A percentile compares a stretch with the other conserved stretches of the same genome.
phyloP scores from a whole-genome alignment of 2,888 invertebrate species.

The Drosophila dives region DNA sequence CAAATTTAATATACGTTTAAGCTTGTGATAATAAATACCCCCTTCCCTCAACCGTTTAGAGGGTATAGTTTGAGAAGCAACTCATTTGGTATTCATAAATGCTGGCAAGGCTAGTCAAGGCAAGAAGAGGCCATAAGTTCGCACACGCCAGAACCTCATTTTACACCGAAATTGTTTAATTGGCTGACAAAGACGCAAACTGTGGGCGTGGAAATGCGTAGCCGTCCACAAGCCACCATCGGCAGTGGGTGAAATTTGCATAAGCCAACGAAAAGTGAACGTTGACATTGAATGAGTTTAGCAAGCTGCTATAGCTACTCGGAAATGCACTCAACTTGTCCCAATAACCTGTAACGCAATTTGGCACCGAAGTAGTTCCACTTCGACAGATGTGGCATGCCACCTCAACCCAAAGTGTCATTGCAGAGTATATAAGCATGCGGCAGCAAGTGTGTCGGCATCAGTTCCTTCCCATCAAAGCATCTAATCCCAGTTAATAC shows the following conservation, averaged over 20 bases:
- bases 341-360: slow-evolving; percentile 67
- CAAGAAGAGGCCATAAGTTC: slow-evolving; percentile 48
- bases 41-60: neutral
- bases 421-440: slow-evolving; percentile 50
- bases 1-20: neutral
- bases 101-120: slow-evolving; percentile 27
- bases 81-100: slow-evolving; percentile 80
- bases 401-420: slow-evolving; percentile 4
- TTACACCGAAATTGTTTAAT: slow-evolving; percentile 75
- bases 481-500: slow-evolving; percentile 37
- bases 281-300: slow-evolving; percentile 77
- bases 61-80: slow-evolving; percentile 41
- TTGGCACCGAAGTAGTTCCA: slow-evolving; percentile 58
- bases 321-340: slow-evolving; percentile 72
- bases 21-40: neutral
- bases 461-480: slow-evolving; percentile 46
- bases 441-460: slow-evolving; percentile 24
- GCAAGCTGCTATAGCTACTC: slow-evolving; percentile 59
- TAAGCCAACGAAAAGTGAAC: slow-evolving; percentile 71
- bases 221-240: neutral
- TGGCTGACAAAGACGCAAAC: slow-evolving; percentile 64
- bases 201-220: neutral
- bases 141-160: slow-evolving; percentile 49
- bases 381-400: slow-evolving; percentile 11
- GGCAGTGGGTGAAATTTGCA: slow-evolving; percentile 59